Evolutionary conservation across 1,140 invertebrate genomes (phyloP), one percentile per base, ranked within the genome.

Genomic region (Ridgeia piscesae): DNA sequence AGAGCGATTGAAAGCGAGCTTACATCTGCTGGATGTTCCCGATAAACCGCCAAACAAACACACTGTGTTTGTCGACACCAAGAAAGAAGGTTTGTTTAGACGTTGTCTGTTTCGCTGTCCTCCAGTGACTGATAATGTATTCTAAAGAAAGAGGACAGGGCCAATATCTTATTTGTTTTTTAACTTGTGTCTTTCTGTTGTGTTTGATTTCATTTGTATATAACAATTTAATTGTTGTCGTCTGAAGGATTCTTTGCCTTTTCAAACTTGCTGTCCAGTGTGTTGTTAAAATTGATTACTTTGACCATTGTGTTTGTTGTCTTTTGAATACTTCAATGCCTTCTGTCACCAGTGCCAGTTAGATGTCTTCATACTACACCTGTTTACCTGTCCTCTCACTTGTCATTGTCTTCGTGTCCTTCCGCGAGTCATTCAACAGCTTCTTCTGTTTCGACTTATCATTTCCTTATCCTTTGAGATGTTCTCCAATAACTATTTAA

Each of bases 11-110:
- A 98, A 99, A 96, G 97, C 97, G 27, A 96, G 97, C 91, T 96
- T 99, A 1, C 98, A 99, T 95, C 96, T 99, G 95, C 97, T 98
- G 8, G 98, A 98, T 95, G 93, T 94, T 34, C 96, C 96, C 58
- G 97, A 97, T 0, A 97, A 97, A 93, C 96, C 96, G 1, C 95
- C 96, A 77, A 99, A 99, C 95, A 97, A 97, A 42, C 98, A 99
- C 94, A 97, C 96, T 77, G 97, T 98, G 95, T 99, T 99, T 95
- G 97, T 98, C 0, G 97, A 99, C 92, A 95, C 96, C 92, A 96
- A 97, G 89, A 96, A 97, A 92, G 96, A 97, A 94, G 96, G 96
- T 96, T 33, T n/a, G 92, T 91, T 34, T 58, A 90, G 35, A 90
- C 27, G 58, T 0, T 77, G 11, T 90, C 89, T 34, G 31, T 42